Base-by-base conservation (phyloP, 2,797 vertebrate species). In the Typhlichthys eigenmanni region DNA sequence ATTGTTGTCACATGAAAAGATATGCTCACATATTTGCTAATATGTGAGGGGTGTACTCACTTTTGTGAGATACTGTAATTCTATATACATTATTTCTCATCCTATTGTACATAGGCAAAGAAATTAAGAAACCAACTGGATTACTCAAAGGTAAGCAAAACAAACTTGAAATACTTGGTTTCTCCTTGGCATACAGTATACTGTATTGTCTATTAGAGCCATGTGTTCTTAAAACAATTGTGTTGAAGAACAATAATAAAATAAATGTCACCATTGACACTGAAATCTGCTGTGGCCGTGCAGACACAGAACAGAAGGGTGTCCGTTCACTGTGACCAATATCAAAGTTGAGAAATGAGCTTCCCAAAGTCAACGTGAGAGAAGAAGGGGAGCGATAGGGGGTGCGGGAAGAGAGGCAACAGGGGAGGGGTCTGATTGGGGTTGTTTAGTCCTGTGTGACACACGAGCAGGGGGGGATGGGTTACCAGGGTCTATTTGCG, bases 111-210 rank as follows among this genome's bases (percentile, higher is more conserved):
- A 64, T 85, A 99, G 97, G 94, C 89, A 59, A 95, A 91, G 87
- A 91, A 90, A 58, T 87, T 88, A 72, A 93, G 91, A 77, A 94
- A 91, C 79, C 83, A 93, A 56, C 66, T 91, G 71, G 92, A 98
- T 88, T 95, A 95, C 73, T 87, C 91, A 38, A 94, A 96, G 95
- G 97, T 98, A 82, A 82, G 93, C 71, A 14, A 45, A 53, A 49
- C 14, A 43, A 43, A 10, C 1, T 43, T 43, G 4, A 43, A 38
- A 43, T 43, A 10, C 47, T 48, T 48, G 3, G 12, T 48, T 48
- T 48, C 6, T 13, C n/a, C 47, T 48, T 48, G 12, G 12, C 12
- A 48, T 5, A 3, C n/a, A 48, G n/a, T 11, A 48, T 11, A 10
- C 12, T 5, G 4, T 48, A 4, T 48, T 14, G 2, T 48, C 3